These are phyloP conservation scores for Neodiprion lecontei DNA, from an alignment of 1,140 invertebrate genomes.

Conservation along the genomic window DNA sequence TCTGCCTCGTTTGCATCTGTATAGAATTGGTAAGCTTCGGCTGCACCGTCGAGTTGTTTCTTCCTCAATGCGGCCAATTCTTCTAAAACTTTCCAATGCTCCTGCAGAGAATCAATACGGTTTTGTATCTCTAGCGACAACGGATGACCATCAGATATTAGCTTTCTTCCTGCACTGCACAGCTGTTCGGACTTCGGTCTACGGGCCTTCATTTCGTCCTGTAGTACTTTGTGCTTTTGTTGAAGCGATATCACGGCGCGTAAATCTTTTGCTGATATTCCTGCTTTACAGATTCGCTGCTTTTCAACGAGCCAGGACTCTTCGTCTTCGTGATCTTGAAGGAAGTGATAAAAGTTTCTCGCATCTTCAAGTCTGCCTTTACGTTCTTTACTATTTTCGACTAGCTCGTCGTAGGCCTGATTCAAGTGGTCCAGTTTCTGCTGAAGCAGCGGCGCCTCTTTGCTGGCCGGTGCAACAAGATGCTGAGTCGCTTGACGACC, in stretches of 20 bases:
- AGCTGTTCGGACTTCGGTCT: conserved; percentile 82
- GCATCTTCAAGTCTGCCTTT: conserved; percentile 88
- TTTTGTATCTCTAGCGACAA: conserved; percentile 79
- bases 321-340: conserved; percentile 93
- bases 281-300: conserved; percentile 87
- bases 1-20: conserved; percentile 97
- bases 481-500: conserved; percentile 71
- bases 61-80: conserved; percentile 83
- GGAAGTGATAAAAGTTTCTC: conserved; percentile 92
- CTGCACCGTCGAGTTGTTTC: conserved; percentile 90
- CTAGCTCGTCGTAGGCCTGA: conserved; percentile 73
- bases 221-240: conserved; percentile 93
- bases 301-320: conserved; percentile 94
- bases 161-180: conserved; percentile 72
- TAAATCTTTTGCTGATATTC: conserved; percentile 92
- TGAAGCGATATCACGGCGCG: conserved; percentile 87
- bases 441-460: conserved; percentile 72
- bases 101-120: conserved; percentile 80
- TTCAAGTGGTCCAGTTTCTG: conserved; percentile 76
- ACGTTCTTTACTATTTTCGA: conserved; percentile 78
- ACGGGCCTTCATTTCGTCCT: conserved; percentile 91
- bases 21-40: conserved; percentile 94
- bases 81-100: conserved; percentile 86
- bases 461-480: conserved; percentile 61
- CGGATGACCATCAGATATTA: conserved; percentile 81